Conservation (phyloP, 1,140 invertebrate species). For the Pogonognathellus flavescens region DNA sequence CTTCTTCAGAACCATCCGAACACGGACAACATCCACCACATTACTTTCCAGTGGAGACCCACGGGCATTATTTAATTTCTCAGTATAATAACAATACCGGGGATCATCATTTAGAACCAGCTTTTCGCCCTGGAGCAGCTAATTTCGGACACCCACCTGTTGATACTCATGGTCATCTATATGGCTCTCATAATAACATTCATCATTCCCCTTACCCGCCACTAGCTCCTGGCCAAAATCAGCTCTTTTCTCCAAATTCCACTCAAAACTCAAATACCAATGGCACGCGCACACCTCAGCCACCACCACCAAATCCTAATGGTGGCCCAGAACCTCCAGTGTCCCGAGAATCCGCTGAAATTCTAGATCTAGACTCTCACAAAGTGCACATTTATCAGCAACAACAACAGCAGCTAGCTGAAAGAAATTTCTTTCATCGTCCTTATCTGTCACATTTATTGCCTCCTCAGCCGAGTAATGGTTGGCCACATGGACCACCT, state of each 20-base stretch:
- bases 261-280: constrained; percentile 30
- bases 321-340: constrained; percentile 36
- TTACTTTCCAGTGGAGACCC: constrained; percentile 25
- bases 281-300: constrained; percentile 39
- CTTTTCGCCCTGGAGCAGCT: constrained; percentile 3
- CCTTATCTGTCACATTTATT: constrained; percentile 64
- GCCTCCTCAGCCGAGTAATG: constrained; percentile 55
- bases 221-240: constrained; percentile 12
- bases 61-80: constrained; percentile 31
- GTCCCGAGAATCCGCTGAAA: constrained; percentile 82
- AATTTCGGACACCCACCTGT: constrained; percentile 57
- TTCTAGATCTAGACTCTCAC: constrained; percentile 89
- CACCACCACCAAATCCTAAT: constrained; percentile 37
- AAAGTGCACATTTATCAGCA: constrained; percentile 77
- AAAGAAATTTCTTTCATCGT: constrained; percentile 64
- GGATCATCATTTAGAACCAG: constrained; percentile 54
- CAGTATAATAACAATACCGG: constrained; percentile 59
- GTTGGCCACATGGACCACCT: constrained; percentile 50
- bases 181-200: constrained; percentile 43
- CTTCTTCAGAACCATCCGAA: neutral
- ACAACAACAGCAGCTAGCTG: constrained; percentile 69
- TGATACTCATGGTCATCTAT: constrained; percentile 53
- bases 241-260: constrained; percentile 31
- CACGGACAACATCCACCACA: constrained; percentile 32
- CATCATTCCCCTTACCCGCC: constrained; percentile 31